Conservation (phyloP, 2,888 invertebrate species). For the Melipona beecheii region DNA sequence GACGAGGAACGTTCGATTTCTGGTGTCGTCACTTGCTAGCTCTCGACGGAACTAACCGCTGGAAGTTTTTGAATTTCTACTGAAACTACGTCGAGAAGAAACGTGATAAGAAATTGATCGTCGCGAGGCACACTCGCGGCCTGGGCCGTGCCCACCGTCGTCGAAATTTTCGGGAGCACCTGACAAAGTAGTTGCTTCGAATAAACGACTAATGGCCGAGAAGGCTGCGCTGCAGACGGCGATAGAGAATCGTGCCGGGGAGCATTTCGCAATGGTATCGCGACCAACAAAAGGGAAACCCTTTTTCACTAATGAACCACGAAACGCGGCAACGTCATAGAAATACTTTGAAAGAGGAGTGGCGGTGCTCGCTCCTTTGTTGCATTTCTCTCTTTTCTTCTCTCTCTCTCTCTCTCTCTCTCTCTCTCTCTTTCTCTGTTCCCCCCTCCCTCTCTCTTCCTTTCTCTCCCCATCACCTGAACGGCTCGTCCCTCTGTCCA, state of each 20-base stretch:
- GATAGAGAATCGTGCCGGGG: conserved; percentile 64
- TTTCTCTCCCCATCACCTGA: conserved; percentile 3
- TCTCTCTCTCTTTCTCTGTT: conserved; percentile 20
- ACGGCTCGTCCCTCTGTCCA: neutral
- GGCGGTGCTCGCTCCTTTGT: conserved; percentile 68
- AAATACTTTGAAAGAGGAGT: conserved; percentile 72
- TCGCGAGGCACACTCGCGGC: conserved; percentile 1
- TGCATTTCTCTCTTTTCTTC: conserved; percentile 35
- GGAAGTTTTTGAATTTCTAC: too few species aligned
- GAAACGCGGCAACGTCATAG: conserved; percentile 75
- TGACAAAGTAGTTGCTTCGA: conserved; percentile 59
- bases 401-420: conserved; percentile 43
- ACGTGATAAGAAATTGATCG: too few species aligned
- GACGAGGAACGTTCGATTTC: neutral
- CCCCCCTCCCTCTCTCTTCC: conserved; percentile 26
- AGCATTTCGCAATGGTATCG: conserved; percentile 68
- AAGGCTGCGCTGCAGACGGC: conserved; percentile 54
- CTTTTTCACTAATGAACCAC: conserved; percentile 76
- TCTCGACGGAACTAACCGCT: too few species aligned
- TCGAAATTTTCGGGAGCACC: conserved; percentile 56
- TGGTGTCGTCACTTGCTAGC: too few species aligned
- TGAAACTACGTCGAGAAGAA: too few species aligned
- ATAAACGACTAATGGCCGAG: conserved; percentile 71
- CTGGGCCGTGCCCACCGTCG: conserved; percentile 38
- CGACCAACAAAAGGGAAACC: conserved; percentile 71